phyloP scores from a whole-genome alignment of 2,797 vertebrate genomes.

The Myotis planiceps region DNA sequence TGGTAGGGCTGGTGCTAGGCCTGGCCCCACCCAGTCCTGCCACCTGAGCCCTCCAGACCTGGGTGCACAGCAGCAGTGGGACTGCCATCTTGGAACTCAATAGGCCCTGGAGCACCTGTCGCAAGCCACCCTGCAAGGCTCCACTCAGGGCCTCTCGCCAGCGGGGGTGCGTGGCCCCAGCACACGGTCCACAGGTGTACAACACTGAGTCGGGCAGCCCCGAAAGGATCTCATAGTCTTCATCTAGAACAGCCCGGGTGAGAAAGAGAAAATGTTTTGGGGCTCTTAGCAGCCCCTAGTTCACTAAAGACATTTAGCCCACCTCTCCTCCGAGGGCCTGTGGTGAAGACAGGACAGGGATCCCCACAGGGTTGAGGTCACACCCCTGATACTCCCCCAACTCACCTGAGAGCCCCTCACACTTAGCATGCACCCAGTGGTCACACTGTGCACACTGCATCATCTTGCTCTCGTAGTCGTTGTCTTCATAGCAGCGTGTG shows the following conservation, averaged over 20 bases:
- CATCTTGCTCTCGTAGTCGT: constrained; percentile 96
- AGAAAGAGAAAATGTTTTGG: neutral
- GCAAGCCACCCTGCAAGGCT: constrained; percentile 91
- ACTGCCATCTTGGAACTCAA: constrained; percentile 90
- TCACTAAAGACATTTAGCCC: neutral
- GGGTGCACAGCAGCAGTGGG: constrained; percentile 91
- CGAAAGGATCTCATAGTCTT: constrained; percentile 95
- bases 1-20: constrained; percentile 28
- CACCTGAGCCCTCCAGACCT: constrained; percentile 84
- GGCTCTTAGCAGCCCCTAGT: neutral
- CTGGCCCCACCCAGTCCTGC: constrained; percentile 1
- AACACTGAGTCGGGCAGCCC: constrained; percentile 94
- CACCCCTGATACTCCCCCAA: neutral
- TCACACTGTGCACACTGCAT: constrained; percentile 96
- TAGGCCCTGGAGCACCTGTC: constrained; percentile 93
- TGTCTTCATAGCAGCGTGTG: constrained; percentile 96
- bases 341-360: neutral
- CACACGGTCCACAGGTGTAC: constrained; percentile 93
- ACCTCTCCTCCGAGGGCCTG: neutral
- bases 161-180: constrained; percentile 88
- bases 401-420: constrained; percentile 94
- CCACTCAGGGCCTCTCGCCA: constrained; percentile 93
- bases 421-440: constrained; percentile 96
- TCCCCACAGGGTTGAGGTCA: neutral
- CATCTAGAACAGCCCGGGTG: constrained; percentile 86